Conservation (phyloP, 2,113 vertebrate genomes). For the Synodontis membranacea region DNA sequence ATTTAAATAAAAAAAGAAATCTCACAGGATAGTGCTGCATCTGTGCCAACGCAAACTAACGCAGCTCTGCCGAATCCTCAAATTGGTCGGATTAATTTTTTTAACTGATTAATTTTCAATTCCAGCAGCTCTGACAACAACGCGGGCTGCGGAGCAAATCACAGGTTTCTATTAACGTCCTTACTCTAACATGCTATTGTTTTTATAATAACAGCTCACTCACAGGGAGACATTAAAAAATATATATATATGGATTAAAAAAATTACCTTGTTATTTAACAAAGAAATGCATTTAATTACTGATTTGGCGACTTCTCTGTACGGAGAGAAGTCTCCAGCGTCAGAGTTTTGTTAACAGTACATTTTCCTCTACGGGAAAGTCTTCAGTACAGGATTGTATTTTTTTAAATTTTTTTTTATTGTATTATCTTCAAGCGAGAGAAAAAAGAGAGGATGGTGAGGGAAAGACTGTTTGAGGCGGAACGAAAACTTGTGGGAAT, state of each 20-base stretch:
- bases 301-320: neutral
- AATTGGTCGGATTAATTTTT: neutral
- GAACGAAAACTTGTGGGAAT: neutral
- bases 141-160: neutral
- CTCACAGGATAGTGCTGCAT: neutral
- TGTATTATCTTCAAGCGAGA: neutral
- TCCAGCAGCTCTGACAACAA: neutral
- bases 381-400: neutral
- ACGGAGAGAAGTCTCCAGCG: neutral
- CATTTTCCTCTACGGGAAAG: neutral
- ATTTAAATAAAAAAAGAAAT: neutral
- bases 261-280: neutral
- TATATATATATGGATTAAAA: neutral
- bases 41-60: neutral
- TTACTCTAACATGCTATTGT: neutral
- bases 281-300: neutral
- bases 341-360: neutral
- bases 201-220: neutral
- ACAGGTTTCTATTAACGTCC: neutral
- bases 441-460: neutral
- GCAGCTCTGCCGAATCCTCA: neutral
- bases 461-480: neutral
- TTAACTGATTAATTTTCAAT: neutral
- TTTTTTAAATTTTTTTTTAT: neutral
- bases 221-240: neutral